phyloP scores from a whole-genome alignment of 1,140 invertebrate genomes.

The Drosophila aff. region DNA sequence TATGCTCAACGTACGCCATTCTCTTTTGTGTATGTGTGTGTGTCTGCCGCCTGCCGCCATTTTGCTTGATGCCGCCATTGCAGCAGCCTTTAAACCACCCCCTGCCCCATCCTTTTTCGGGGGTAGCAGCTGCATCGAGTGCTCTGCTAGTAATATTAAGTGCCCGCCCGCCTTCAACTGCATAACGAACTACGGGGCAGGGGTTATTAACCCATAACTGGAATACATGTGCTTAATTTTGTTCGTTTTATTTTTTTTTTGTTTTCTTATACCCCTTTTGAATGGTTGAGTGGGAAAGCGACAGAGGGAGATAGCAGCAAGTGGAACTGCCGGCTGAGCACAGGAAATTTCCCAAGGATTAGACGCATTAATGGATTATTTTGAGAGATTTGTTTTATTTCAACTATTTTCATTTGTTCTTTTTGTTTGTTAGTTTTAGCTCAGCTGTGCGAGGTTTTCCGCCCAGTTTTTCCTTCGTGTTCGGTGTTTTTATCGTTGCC shows the following conservation, averaged over 20 bases:
- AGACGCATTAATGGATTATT: slow-evolving; percentile 73
- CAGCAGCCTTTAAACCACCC: slow-evolving; percentile 35
- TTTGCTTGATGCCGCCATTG: slow-evolving; percentile 67
- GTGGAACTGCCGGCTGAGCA: slow-evolving; percentile 17
- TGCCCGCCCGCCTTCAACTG: slow-evolving; percentile 43
- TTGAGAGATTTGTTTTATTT: slow-evolving; percentile 44
- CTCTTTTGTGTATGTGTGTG: slow-evolving; percentile 25
- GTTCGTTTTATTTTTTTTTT: slow-evolving; percentile 37
- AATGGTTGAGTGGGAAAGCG: slow-evolving; percentile 3
- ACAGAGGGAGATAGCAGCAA: slow-evolving; percentile 1
- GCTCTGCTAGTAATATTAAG: slow-evolving; percentile 71
- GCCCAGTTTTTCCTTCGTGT: slow-evolving; percentile 2
- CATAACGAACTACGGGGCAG: slow-evolving; percentile 50
- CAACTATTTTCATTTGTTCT: slow-evolving; percentile 16
- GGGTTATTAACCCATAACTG: slow-evolving; percentile 78
- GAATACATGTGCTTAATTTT: slow-evolving; percentile 76
- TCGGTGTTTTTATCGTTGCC: slow-evolving; percentile 28
- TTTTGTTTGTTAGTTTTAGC: slow-evolving; percentile 7
- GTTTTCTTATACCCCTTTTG: slow-evolving; percentile 3
- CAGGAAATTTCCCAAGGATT: slow-evolving; percentile 51
- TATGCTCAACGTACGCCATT: slow-evolving; percentile 50
- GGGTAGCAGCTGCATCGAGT: slow-evolving; percentile 53
- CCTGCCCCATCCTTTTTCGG: slow-evolving; percentile 31
- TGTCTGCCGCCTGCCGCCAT: slow-evolving; percentile 62
- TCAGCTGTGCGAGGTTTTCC: slow-evolving; percentile 2